Evolutionary conservation across 2,888 invertebrate species (phyloP), one percentile per base, ranked within the genome.

Genomic region (Phalangium opilio): DNA sequence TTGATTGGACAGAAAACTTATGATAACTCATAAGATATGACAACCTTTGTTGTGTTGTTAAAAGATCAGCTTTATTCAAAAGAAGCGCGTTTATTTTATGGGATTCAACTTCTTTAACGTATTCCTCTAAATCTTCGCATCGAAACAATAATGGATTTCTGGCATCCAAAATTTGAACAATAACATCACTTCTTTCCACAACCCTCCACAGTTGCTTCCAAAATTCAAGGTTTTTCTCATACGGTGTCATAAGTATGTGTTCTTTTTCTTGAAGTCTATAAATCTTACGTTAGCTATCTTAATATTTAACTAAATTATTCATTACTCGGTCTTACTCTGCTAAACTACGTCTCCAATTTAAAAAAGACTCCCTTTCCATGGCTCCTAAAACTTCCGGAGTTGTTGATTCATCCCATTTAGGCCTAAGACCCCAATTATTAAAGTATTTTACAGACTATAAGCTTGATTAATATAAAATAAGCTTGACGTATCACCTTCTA

Each of bases 181-280:
- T 74, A 0, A 95, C 76, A 69, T 95, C 89, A 63, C 91, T 75
- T 58, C 85, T 77, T 66, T 99, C 98, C n/a, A 98, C 77, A 0
- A 98, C 96, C 58, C 96, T 75, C 98, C 98, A 99, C 32, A 99
- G 66, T 64, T 99, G 98, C 42, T 93, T 76, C 98, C 98, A 98
- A 59, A 98, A 85, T 64, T 98, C 93, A 17, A 96, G 66, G 68
- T 98, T 99, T 61, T 89, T 83, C 63, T 99, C 98, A 67, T 90
- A 98, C 0, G 98, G 98, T 0, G 98, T 99, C 54, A 98, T 68
- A 0, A 84, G 72, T 2, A 95, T 71, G 0, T 79, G 80, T 40
- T 90, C 78, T 20, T 44, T 73, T 56, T 85, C 82, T 65, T 83
- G 84, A 14, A 89, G 63, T 20, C 55, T 54, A 44, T 21, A 34